A percentile compares a stretch with the other conserved stretches of the same genome.
These are phyloP conservation scores for Byasa hedistus DNA, from an alignment of 2,888 invertebrate species.

Conservation along the genomic window DNA sequence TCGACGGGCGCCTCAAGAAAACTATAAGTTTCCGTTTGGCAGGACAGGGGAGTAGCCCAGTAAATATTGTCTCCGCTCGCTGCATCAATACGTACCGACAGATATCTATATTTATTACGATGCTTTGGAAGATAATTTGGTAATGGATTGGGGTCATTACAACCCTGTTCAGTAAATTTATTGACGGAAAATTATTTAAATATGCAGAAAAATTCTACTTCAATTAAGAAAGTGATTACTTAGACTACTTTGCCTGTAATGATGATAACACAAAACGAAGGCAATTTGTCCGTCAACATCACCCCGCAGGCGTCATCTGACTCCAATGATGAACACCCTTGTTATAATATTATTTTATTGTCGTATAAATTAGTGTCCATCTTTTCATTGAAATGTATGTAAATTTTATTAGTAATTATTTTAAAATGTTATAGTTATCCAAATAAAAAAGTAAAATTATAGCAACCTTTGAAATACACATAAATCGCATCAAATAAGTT, in stretches of 20 bases:
- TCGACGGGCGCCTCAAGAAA: conserved; percentile 78
- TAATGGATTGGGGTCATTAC: conserved; percentile 73
- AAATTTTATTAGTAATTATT: background rate
- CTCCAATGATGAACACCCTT: conserved; percentile 37
- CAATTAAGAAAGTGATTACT: background rate
- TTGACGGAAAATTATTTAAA: conserved; percentile 9
- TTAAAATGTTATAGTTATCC: background rate
- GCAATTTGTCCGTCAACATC: conserved; percentile 60
- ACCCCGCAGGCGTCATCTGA: conserved; percentile 39
- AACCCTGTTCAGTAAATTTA: conserved; percentile 48
- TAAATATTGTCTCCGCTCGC: conserved; percentile 77
- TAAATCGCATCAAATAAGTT: background rate
- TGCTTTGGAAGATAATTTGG: conserved; percentile 71
- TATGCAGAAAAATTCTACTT: background rate
- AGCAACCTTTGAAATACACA: too few species aligned
- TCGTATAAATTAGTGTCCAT: background rate
- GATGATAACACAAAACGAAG: conserved; percentile 54
- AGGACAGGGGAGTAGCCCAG: conserved; percentile 74
- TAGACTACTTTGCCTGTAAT: conserved; percentile 16
- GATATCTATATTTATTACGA: conserved; percentile 75
- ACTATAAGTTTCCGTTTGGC: conserved; percentile 80
- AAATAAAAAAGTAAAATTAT: too few species aligned
- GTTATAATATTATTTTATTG: conserved; percentile 24
- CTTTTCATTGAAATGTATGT: background rate
- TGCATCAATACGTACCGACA: conserved; percentile 73